These are phyloP conservation scores for Proterorhinus semilunaris DNA, from an alignment of 2,113 vertebrate species.

Conservation along the genomic window DNA sequence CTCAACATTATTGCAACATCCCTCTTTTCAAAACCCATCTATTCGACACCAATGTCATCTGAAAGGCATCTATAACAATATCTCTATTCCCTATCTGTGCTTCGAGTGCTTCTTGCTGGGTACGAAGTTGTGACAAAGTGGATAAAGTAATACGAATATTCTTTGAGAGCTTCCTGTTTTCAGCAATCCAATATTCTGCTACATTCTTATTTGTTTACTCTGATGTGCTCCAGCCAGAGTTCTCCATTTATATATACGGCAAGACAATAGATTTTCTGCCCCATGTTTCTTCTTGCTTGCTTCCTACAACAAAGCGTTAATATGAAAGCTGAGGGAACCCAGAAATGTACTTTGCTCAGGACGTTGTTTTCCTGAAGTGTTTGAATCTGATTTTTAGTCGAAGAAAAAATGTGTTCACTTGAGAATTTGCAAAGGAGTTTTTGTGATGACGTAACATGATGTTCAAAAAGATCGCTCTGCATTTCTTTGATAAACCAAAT, in stretches of 20 bases:
- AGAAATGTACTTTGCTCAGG: neutral
- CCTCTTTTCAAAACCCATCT: slow-evolving; percentile 2
- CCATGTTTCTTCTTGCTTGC: neutral
- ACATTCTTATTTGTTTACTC: slow-evolving; percentile 7
- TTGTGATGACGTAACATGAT: too few relatives aligned
- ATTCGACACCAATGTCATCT: slow-evolving; percentile 16
- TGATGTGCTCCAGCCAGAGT: slow-evolving; percentile 10
- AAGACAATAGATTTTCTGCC: slow-evolving; percentile 1
- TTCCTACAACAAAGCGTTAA: neutral
- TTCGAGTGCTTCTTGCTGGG: neutral
- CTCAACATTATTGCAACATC: slow-evolving; percentile 23
- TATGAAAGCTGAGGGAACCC: neutral
- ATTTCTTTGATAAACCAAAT: too few relatives aligned
- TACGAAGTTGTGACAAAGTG: neutral
- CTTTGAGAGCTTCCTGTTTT: slow-evolving; percentile 3
- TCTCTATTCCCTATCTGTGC: slow-evolving; percentile 8
- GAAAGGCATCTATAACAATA: slow-evolving; percentile 19
- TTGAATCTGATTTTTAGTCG: too few relatives aligned
- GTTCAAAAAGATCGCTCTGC: too few relatives aligned
- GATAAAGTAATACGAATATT: slow-evolving; percentile 10
- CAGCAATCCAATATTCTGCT: slow-evolving; percentile 4
- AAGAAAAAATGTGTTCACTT: too few relatives aligned
- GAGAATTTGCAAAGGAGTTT: too few relatives aligned
- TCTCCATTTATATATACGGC: slow-evolving; percentile 6
- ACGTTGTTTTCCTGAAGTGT: too few relatives aligned